Base-by-base conservation (phyloP, 2,113 vertebrate species). In the Salvelinus sp. region DNA sequence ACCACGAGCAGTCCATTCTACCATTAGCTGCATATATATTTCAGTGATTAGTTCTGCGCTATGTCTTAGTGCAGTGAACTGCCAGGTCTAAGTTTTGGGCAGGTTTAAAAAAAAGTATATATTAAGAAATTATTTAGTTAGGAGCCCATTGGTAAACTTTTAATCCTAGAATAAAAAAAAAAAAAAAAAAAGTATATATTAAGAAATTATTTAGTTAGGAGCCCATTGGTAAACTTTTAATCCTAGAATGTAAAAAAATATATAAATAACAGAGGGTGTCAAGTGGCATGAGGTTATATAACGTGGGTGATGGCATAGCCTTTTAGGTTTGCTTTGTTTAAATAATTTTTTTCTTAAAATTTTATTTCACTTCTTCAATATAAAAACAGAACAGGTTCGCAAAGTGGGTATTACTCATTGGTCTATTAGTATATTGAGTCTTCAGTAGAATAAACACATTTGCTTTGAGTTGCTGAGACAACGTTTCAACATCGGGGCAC, bases 11-110 rank as follows among this genome's bases (percentile, higher is more conserved):
- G 4, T 33, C 27, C 30, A 33, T 25, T 70, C 65, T 33, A 27
- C 16, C 65, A 33, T 13, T 25, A 50, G 22, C 69, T 50, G 69
- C 44, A 54, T 54, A 2, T 16, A 57, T 16, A 57, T 18, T 30
- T 76, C 62, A 71, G 66, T 10, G 3, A 14, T 81, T 77, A 80
- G 72, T 0, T 57, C 77, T 80, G 78, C 22, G 18, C 48, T 0
- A 1, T 14, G 3, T 69, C 6, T 58, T 63, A 77, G 78, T 75
- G 86, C 64, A 2, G 48, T 48, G 72, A 63, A 69, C 76, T 57
- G 69, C 71, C 7, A 5, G 2, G 13, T 78, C 66, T 2, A 3
- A 18, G n/a, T 58, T 28, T 71, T 50, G 48, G 7, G 5, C 0
- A 62, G n/a, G 13, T 44, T 70, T 75, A 30, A 30, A 30, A 30